Evolutionary conservation across 2,888 invertebrate genomes (phyloP).

Genomic region (Diarsia mendica): DNA sequence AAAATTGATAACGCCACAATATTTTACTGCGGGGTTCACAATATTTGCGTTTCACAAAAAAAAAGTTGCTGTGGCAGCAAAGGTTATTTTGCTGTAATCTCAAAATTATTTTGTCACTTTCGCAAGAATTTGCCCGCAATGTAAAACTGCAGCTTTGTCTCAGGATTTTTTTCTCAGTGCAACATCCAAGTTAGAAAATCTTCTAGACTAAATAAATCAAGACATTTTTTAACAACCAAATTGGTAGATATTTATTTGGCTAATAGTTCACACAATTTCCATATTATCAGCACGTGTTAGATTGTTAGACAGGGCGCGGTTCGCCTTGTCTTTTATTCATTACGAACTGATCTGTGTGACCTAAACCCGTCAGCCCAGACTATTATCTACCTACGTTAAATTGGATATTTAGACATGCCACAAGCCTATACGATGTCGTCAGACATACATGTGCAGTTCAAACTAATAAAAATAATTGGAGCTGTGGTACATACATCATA

Average conservation of each 20-base stretch:
- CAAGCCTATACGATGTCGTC: conserved; percentile 42
- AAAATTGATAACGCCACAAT: too few species aligned
- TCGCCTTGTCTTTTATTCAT: conserved; percentile 67
- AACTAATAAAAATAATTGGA: conserved; percentile 41
- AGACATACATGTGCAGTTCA: conserved; percentile 32
- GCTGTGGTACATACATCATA: conserved; percentile 24
- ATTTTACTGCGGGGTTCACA: too few species aligned
- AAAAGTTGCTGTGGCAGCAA: too few species aligned
- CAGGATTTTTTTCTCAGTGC: too few species aligned
- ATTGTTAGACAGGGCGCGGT: conserved; percentile 75
- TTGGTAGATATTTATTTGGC: neutral
- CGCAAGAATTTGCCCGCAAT: too few species aligned
- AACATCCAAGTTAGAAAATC: neutral
- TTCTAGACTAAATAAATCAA: conserved; percentile 8
- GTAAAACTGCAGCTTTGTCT: too few species aligned
- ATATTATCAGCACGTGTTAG: conserved; percentile 70
- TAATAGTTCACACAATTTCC: conserved; percentile 49
- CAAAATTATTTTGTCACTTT: too few species aligned
- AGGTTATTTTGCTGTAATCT: too few species aligned
- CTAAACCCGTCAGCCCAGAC: conserved; percentile 75
- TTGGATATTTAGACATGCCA: conserved; percentile 41
- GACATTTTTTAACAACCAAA: conserved; percentile 24
- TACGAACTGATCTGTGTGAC: conserved; percentile 73
- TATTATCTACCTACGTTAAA: conserved; percentile 56
- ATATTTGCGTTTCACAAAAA: too few species aligned